These are phyloP conservation scores for Pseudois nayaur DNA, from an alignment of 2,113 vertebrate genomes.

Conservation along the genomic window DNA sequence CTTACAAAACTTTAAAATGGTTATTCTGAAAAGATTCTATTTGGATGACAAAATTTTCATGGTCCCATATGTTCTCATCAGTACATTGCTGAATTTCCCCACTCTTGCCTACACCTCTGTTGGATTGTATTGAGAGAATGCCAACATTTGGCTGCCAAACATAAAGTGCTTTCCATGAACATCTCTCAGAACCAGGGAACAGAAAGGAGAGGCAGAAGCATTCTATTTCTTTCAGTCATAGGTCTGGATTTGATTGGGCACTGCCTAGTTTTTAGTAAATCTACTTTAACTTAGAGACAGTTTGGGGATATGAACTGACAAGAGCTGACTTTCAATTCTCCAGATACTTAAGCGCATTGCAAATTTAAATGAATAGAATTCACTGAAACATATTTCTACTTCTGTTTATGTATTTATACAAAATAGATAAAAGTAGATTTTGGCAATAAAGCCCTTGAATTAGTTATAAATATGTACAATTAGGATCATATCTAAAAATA, in stretches of 20 bases:
- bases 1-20: neutral
- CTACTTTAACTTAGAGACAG: neutral
- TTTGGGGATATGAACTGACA: neutral
- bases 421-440: neutral
- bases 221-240: neutral
- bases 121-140: neutral
- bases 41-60: neutral
- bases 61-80: neutral
- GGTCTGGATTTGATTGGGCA: constrained; percentile 39
- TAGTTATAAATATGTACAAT: neutral
- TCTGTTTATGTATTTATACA: neutral
- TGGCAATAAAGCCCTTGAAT: neutral
- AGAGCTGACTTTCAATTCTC: constrained; percentile 33
- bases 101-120: neutral
- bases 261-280: constrained; percentile 22
- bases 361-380: constrained; percentile 44
- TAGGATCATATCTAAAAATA: neutral
- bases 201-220: constrained; percentile 38
- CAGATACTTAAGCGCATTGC: neutral
- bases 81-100: neutral
- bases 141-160: constrained; percentile 14
- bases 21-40: constrained; percentile 23
- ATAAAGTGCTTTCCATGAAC: constrained; percentile 16
- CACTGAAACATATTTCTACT: neutral
- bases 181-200: neutral